phyloP scores from a whole-genome alignment of 92 coral and sea anemone genomes.

The Actinostola sp. region DNA sequence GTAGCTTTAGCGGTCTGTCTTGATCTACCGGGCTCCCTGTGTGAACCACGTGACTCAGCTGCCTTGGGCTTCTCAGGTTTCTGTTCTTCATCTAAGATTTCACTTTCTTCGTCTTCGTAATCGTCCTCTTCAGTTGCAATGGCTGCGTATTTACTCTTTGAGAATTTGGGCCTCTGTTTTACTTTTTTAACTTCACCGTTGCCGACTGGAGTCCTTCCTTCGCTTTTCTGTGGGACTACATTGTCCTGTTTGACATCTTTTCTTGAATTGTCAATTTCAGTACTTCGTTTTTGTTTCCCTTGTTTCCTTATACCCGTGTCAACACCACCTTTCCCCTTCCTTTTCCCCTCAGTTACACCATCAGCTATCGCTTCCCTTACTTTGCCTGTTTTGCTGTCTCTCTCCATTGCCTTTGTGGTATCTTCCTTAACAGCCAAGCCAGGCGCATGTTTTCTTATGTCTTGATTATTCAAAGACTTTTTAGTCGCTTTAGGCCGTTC shows the following conservation, averaged over 20 bases:
- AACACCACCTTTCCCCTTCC: background rate
- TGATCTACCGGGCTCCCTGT: slow-evolving; percentile 4
- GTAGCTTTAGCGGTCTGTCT: slow-evolving; percentile 18
- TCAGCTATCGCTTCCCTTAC: slow-evolving; percentile 3
- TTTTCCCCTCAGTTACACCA: slow-evolving; percentile 6
- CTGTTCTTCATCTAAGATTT: slow-evolving; percentile 11
- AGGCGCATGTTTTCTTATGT: slow-evolving; percentile 25
- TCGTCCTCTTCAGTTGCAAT: slow-evolving; percentile 68
- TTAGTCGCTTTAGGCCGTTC: slow-evolving; percentile 7
- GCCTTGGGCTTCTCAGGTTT: slow-evolving; percentile 19
- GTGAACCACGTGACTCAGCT: slow-evolving; percentile 8
- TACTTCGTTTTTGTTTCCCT: slow-evolving; percentile 22
- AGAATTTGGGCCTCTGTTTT: slow-evolving; percentile 57
- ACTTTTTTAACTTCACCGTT: slow-evolving; percentile 32
- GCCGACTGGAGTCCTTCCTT: background rate
- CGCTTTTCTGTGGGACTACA: slow-evolving; percentile 8
- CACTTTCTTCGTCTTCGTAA: slow-evolving; percentile 27
- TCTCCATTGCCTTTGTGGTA: background rate
- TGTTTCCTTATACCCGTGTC: slow-evolving; percentile 26
- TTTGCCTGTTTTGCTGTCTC: slow-evolving; percentile 5
- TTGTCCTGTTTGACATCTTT: slow-evolving; percentile 12
- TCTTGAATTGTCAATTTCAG: background rate
- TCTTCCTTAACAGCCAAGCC: slow-evolving; percentile 39
- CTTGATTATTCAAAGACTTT: slow-evolving; percentile 7
- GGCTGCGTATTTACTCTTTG: slow-evolving; percentile 69